A percentile compares a stretch with the other conserved stretches of the same genome.
These are phyloP conservation scores for Solenopsis invicta DNA, from an alignment of 1,140 invertebrate species.

Conservation along the genomic window DNA sequence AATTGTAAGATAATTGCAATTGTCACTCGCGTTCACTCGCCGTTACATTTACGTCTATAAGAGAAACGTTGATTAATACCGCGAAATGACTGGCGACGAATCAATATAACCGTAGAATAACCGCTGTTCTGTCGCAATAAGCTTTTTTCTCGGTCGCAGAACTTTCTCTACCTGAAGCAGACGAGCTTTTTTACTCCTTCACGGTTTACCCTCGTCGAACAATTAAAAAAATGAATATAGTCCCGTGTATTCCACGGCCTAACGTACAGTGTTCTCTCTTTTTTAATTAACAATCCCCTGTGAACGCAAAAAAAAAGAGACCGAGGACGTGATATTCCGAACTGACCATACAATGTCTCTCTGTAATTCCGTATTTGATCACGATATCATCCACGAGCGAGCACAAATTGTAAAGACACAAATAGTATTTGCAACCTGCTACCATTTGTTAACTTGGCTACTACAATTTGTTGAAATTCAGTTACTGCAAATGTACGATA, in stretches of 20 bases:
- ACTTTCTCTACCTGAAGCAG: constrained; percentile 27
- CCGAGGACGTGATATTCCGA: not conserved
- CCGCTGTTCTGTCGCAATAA: not conserved
- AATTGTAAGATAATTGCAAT: constrained; percentile 20
- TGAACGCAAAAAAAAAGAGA: not conserved
- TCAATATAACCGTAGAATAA: constrained; percentile 38
- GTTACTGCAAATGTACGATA: not conserved
- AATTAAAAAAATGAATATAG: constrained; percentile 27
- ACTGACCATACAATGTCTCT: constrained; percentile 27
- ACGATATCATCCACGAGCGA: not conserved
- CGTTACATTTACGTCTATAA: not conserved
- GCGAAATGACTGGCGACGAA: not conserved
- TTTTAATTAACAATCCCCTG: not conserved
- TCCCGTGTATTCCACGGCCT: not conserved
- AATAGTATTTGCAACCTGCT: not conserved
- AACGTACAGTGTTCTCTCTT: constrained; percentile 1
- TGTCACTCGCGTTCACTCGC: not conserved
- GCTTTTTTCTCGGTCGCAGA: constrained; percentile 42
- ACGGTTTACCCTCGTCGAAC: not conserved
- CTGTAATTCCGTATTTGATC: constrained; percentile 24
- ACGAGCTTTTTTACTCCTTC: constrained; percentile 35
- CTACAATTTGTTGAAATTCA: not conserved
- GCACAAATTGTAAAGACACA: not conserved
- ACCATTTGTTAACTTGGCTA: not conserved
- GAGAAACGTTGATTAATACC: constrained; percentile 43